Evolutionary conservation across 2,113 vertebrate genomes (phyloP), one percentile per base, ranked within the genome.

Genomic region (Sarotherodon lohbergeri): DNA sequence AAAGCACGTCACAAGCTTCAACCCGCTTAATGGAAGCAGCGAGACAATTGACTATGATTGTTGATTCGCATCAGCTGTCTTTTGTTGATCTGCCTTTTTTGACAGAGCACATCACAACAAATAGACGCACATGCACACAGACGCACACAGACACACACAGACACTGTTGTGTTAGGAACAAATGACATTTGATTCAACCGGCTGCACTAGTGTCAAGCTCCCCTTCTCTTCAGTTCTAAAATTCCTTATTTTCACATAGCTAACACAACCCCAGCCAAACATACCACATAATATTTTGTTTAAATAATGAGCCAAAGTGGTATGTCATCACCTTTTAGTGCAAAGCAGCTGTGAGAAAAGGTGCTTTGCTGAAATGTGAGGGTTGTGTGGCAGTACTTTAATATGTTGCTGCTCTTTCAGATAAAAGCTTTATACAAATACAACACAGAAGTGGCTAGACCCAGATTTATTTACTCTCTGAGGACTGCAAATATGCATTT

Each of bases 1-100:
- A 34, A 41, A 50, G 24, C 87, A 68, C 43, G 48, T 57, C 56
- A 46, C 52, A 83, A 52, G n/a, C 88, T 63, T 78, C 16, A 3
- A 83, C 41, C 57, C 2, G 41, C 63, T 90, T 88, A 91, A 88
- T 55, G 86, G 87, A 85, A 88, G 88, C 88, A 34, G 82, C 54
- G 81, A 88, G 83, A 87, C 71, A 84, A 88, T 9, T 73, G 89
- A 91, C 84, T 83, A 71, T 34, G 54, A 82, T 81, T 91, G 90
- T 93, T 81, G 81, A 92, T 92, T 93, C 76, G 71, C 82, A 90
- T 94, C 90, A 91, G 79, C 68, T 19, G 52, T 57, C 84, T 61
- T 48, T 83, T 5, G 41, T 82, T 86, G 83, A 84, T 57, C 73
- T 84, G 76, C 84, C 80, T 82, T 61, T 73, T 46, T 76, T 32